Evolutionary conservation across 2,888 invertebrate species (phyloP).

Genomic region (Lagria hirta): DNA sequence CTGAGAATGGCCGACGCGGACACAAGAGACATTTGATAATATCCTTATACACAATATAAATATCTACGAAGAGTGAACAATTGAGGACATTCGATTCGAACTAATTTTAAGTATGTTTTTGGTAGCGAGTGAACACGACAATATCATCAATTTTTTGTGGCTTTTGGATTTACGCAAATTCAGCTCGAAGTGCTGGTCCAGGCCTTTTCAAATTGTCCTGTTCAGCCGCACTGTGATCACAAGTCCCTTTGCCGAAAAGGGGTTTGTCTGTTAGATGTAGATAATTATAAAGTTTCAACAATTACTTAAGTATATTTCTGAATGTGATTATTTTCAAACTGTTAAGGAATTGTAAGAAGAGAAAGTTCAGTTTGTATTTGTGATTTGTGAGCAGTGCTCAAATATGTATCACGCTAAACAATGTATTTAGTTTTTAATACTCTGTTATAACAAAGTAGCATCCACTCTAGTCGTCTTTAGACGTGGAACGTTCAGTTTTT

Average conservation of each 20-base stretch:
- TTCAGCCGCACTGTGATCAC: slow-evolving; percentile 56
- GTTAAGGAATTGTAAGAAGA: slow-evolving; percentile 50
- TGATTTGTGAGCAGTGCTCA: slow-evolving; percentile 46
- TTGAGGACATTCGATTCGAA: slow-evolving; percentile 27
- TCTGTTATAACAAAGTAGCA: slow-evolving; percentile 32
- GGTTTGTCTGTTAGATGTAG: slow-evolving; percentile 43
- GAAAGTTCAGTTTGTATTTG: slow-evolving; percentile 48
- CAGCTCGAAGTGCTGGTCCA: slow-evolving; percentile 22
- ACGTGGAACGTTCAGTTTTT: slow-evolving; percentile 20
- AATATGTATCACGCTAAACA: slow-evolving; percentile 42
- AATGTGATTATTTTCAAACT: slow-evolving; percentile 52
- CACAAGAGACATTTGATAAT: slow-evolving; percentile 44
- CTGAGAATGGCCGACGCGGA: slow-evolving; percentile 35
- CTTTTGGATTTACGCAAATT: too few relatives aligned
- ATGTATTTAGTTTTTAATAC: slow-evolving; percentile 35
- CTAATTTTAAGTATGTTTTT: slow-evolving; percentile 39
- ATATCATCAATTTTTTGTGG: too few relatives aligned
- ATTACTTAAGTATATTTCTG: slow-evolving; percentile 46
- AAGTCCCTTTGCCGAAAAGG: slow-evolving; percentile 31
- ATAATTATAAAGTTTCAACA: slow-evolving; percentile 43
- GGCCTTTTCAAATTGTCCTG: slow-evolving; percentile 49
- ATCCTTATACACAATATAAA: slow-evolving; percentile 47
- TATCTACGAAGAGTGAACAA: slow-evolving; percentile 47
- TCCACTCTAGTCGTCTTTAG: slow-evolving; percentile 12
- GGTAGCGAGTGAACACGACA: slow-evolving; percentile 56